Conservation (phyloP, 2,888 invertebrate species). For the Microplitis deprimator region DNA sequence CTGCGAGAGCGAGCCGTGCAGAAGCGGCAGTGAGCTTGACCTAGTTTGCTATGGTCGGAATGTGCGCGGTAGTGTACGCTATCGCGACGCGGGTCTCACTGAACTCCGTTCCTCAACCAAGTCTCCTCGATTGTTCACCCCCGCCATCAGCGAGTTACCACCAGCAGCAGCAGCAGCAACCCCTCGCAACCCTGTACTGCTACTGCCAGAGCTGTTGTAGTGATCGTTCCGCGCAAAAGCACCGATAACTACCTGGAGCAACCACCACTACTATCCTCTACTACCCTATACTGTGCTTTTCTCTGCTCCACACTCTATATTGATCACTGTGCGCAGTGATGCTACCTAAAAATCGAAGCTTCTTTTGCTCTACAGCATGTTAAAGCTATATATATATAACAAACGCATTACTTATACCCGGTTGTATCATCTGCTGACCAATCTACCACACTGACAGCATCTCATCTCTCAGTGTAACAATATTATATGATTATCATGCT, state of each 20-base stretch:
- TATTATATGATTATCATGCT: background rate
- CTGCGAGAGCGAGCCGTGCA: constrained; percentile 39
- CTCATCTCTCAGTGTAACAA: background rate
- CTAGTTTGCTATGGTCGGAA: constrained; percentile 50
- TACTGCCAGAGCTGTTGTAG: background rate
- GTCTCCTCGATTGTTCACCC: constrained; percentile 32
- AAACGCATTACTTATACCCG: background rate
- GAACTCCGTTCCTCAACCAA: constrained; percentile 42
- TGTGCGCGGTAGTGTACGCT: constrained; percentile 50
- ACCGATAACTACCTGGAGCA: background rate
- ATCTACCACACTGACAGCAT: background rate
- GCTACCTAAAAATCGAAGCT: background rate
- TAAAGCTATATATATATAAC: background rate
- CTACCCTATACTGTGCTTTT: background rate
- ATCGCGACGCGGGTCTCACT: constrained; percentile 56
- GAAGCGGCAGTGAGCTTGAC: constrained; percentile 47
- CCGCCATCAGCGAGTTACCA: constrained; percentile 42
- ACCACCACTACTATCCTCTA: background rate
- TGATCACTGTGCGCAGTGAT: background rate
- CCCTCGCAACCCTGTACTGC: background rate
- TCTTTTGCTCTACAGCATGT: background rate
- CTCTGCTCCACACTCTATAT: background rate
- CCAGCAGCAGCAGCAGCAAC: constrained; percentile 16
- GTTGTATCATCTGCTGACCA: background rate
- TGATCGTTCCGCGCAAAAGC: background rate